phyloP scores from a whole-genome alignment of 1,140 invertebrate genomes.

The Anoplophora glabripennis region DNA sequence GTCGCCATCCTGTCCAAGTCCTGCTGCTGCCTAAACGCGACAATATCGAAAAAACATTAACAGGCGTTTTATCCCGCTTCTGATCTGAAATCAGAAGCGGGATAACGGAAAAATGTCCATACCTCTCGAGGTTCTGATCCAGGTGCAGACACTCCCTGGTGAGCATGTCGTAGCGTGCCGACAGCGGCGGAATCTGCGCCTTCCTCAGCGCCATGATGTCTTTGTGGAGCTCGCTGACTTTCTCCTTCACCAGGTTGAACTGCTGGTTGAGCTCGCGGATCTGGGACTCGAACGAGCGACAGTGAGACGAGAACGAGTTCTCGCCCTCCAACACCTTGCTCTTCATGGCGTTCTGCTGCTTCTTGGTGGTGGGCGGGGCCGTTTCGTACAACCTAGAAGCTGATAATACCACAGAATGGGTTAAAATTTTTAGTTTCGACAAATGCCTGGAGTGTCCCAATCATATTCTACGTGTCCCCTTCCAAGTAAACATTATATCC shows the following conservation, averaged over 20 bases:
- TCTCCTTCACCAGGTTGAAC: slow-evolving; percentile 61
- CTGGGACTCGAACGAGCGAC: slow-evolving; percentile 62
- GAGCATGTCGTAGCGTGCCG: slow-evolving; percentile 57
- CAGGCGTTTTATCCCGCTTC: too few relatives aligned
- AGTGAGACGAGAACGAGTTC: slow-evolving; percentile 65
- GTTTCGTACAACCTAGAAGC: slow-evolving; percentile 43
- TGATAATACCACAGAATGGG: slow-evolving; percentile 16
- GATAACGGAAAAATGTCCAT: background rate
- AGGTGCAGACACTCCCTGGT: slow-evolving; percentile 60
- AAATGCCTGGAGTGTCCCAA: too few relatives aligned
- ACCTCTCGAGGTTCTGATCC: slow-evolving; percentile 60
- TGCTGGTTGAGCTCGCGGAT: slow-evolving; percentile 62
- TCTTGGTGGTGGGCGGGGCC: slow-evolving; percentile 49
- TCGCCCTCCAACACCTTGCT: slow-evolving; percentile 53
- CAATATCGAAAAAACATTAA: background rate
- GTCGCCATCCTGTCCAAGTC: slow-evolving; percentile 62
- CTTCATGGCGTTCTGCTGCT: slow-evolving; percentile 50
- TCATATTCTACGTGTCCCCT: too few relatives aligned
- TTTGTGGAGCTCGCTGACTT: slow-evolving; percentile 61
- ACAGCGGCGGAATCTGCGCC: slow-evolving; percentile 59
- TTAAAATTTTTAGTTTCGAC: background rate
- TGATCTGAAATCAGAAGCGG: background rate
- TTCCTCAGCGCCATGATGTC: slow-evolving; percentile 56
- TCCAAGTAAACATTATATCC: background rate
- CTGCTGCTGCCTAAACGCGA: slow-evolving; percentile 53